These are phyloP conservation scores for Aphidoletes aphidimyza DNA, from an alignment of 2,888 invertebrate species.

Conservation along the genomic window DNA sequence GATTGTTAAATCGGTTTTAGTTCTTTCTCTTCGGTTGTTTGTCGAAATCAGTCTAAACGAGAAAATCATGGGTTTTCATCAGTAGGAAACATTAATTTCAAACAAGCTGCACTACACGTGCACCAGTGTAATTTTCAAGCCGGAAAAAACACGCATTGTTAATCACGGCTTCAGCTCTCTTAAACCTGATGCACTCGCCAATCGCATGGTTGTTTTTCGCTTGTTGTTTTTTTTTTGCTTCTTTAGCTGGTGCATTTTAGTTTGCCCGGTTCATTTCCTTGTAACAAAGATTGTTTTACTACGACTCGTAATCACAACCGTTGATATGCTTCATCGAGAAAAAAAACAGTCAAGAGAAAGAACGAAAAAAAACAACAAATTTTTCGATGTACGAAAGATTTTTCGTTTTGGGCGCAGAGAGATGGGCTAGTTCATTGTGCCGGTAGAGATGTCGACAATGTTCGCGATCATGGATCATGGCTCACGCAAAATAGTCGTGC, in stretches of 20 bases:
- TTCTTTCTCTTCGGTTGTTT: constrained; percentile 9
- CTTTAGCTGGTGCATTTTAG: not conserved
- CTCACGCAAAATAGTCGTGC: constrained; percentile 61
- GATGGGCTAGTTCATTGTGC: constrained; percentile 32
- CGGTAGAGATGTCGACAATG: constrained; percentile 2
- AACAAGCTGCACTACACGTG: constrained; percentile 49
- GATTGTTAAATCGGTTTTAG: constrained; percentile 28
- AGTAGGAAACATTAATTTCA: constrained; percentile 46
- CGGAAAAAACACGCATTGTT: constrained; percentile 47
- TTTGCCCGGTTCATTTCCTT: not conserved
- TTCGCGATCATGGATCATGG: constrained; percentile 58
- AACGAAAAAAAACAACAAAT: constrained; percentile 28
- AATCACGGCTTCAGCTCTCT: constrained; percentile 14
- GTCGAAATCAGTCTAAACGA: constrained; percentile 49
- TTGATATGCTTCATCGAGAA: constrained; percentile 35
- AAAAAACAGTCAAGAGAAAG: too few species aligned
- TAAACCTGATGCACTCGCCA: not conserved
- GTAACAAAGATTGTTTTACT: constrained; percentile 30
- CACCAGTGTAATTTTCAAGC: constrained; percentile 41
- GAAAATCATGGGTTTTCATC: constrained; percentile 51
- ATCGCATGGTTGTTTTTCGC: not conserved
- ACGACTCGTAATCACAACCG: constrained; percentile 1
- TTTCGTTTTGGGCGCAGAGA: not conserved
- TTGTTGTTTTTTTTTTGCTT: not conserved
- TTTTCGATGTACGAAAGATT: constrained; percentile 40